These are phyloP conservation scores for Dasysyrphus albostriatus DNA, from an alignment of 2,888 invertebrate species.

Conservation along the genomic window DNA sequence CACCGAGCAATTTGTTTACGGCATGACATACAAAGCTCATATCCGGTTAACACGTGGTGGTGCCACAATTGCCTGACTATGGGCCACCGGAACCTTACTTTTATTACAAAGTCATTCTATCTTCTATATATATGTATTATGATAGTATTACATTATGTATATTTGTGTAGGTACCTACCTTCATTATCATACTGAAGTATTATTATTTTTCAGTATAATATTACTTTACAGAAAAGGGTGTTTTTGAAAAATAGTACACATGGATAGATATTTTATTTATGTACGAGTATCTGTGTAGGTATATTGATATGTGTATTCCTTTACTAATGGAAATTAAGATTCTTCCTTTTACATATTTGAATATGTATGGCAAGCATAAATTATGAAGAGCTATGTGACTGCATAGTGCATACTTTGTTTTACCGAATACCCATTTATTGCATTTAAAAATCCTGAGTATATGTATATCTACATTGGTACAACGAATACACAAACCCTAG, in stretches of 20 bases:
- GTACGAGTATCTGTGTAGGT: too few species aligned
- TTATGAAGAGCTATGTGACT: not conserved
- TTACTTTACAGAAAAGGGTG: not conserved
- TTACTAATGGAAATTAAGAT: not conserved
- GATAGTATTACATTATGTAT: too few species aligned
- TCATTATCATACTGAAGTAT: not conserved
- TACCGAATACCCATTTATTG: too few species aligned
- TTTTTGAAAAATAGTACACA: not conserved
- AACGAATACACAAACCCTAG: not conserved
- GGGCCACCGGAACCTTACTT: not conserved
- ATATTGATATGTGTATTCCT: not conserved
- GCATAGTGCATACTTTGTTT: not conserved
- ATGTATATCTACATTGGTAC: too few species aligned
- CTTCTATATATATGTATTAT: too few species aligned
- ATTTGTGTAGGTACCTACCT: not conserved
- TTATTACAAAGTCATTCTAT: not conserved
- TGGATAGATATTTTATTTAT: too few species aligned
- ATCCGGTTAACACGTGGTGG: conserved; percentile 46
- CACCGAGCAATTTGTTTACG: conserved; percentile 25
- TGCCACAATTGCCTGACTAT: not conserved
- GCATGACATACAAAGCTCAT: conserved; percentile 45
- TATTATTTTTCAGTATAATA: not conserved
- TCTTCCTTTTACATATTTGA: not conserved
- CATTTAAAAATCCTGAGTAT: too few species aligned
- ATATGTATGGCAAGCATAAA: not conserved